A percentile compares a stretch with the other conserved stretches of the same genome.
These are phyloP conservation scores for Epizoanthus ramosus DNA, from an alignment of 92 coral and sea anemone genomes.

Conservation along the genomic window DNA sequence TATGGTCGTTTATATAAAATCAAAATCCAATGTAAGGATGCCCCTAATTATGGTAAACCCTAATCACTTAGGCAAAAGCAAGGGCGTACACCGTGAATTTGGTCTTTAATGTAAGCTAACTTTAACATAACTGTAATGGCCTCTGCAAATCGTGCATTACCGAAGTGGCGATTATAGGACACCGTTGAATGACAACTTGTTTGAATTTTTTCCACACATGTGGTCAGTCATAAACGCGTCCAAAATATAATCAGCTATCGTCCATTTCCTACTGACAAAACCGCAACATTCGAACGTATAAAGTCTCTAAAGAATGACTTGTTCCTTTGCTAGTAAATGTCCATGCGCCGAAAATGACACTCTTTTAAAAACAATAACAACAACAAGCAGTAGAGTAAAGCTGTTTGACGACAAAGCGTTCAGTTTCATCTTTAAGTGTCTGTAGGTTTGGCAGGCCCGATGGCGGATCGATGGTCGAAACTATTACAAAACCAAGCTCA, in stretches of 20 bases:
- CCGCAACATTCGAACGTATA: conserved; percentile 26
- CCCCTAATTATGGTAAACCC: not conserved
- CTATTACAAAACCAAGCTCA: too few species aligned
- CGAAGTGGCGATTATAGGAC: conserved; percentile 16
- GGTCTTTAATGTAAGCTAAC: conserved; percentile 10
- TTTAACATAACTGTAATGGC: conserved; percentile 8
- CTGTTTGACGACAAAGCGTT: too few species aligned
- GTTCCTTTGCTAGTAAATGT: conserved; percentile 25
- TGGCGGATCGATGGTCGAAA: too few species aligned
- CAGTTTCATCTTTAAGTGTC: too few species aligned
- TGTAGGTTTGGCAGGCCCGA: too few species aligned
- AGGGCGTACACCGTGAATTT: conserved; percentile 24
- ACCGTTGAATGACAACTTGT: conserved; percentile 12
- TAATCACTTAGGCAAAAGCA: not conserved
- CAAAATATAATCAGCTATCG: conserved; percentile 24
- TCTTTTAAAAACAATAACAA: conserved; percentile 14
- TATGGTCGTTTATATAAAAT: conserved; percentile 24
- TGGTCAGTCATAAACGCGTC: conserved; percentile 19
- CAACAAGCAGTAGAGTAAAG: too few species aligned
- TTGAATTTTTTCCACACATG: conserved; percentile 5
- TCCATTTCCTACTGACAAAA: conserved; percentile 22
- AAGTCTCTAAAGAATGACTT: conserved; percentile 16
- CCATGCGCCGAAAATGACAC: conserved; percentile 11
- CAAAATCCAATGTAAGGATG: not conserved
- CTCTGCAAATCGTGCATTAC: conserved; percentile 17